A percentile compares a stretch with the other conserved stretches of the same genome.
phyloP scores from a whole-genome alignment of 2,113 vertebrate genomes.

The Pygoscelis antarcticus region DNA sequence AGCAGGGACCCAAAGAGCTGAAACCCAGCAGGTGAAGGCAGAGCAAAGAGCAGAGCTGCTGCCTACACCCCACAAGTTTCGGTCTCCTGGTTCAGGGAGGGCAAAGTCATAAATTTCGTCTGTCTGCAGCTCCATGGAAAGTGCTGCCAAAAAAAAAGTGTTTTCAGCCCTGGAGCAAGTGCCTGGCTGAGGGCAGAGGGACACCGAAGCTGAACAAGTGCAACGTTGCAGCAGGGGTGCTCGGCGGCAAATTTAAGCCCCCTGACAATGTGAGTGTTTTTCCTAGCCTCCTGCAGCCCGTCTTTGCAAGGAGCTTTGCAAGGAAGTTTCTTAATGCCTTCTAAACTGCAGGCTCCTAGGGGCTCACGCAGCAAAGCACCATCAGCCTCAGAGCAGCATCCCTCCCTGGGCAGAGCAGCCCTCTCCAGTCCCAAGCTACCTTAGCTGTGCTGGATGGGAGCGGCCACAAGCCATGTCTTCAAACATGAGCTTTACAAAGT shows the following conservation, averaged over 20 bases:
- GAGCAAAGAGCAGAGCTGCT: neutral
- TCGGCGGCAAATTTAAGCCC: neutral
- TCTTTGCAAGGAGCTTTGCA: neutral
- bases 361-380: neutral
- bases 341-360: neutral
- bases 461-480: too few species aligned
- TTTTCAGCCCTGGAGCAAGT: neutral
- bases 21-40: neutral
- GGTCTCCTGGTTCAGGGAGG: neutral
- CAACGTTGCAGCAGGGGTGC: neutral
- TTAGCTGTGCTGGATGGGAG: neutral
- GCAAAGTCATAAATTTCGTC: neutral
- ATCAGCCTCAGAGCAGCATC: accelerated
- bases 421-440: neutral
- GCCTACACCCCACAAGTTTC: accelerated
- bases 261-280: accelerated
- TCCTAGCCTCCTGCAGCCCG: neutral
- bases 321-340: neutral
- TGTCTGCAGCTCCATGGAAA: neutral
- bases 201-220: neutral
- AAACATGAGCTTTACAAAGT: neutral
- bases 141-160: neutral
- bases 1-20: neutral
- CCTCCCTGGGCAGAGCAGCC: neutral
- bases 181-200: neutral